These are phyloP conservation scores for Xestia sexstrigata DNA, from an alignment of 2,888 invertebrate species.

Conservation along the genomic window DNA sequence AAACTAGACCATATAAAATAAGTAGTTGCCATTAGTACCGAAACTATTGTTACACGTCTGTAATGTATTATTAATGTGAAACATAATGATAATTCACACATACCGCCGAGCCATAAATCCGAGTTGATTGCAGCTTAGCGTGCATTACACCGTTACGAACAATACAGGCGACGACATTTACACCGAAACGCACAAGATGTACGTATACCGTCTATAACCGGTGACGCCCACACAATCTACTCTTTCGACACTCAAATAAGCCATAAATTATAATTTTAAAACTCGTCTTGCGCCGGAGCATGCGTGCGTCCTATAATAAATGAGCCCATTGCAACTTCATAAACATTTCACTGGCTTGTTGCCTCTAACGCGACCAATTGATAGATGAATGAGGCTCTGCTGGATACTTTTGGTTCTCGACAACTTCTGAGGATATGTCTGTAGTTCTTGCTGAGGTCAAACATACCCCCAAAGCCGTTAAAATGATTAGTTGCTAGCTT, in stretches of 20 bases:
- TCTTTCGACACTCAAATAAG: slow-evolving; percentile 88
- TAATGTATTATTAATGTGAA: slow-evolving; percentile 60
- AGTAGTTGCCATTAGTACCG: slow-evolving; percentile 51
- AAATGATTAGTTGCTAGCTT: slow-evolving; percentile 36
- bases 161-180: slow-evolving; percentile 66
- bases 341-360: slow-evolving; percentile 71
- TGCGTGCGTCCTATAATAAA: slow-evolving; percentile 75
- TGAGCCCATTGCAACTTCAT: slow-evolving; percentile 71
- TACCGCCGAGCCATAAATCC: slow-evolving; percentile 62
- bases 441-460: slow-evolving; percentile 39
- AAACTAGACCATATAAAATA: slow-evolving; percentile 48
- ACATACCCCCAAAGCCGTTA: slow-evolving; percentile 43
- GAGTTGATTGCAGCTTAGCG: slow-evolving; percentile 57
- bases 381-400: slow-evolving; percentile 62
- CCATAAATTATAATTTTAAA: slow-evolving; percentile 89
- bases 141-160: slow-evolving; percentile 64
- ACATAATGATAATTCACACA: slow-evolving; percentile 63
- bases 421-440: slow-evolving; percentile 34
- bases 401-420: slow-evolving; percentile 52
- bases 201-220: slow-evolving; percentile 66
- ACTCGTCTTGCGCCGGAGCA: slow-evolving; percentile 76
- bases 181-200: slow-evolving; percentile 64
- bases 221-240: slow-evolving; percentile 84
- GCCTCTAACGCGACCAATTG: slow-evolving; percentile 62
- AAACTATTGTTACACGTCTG: slow-evolving; percentile 58